phyloP scores from a whole-genome alignment of 2,888 invertebrate species.

The Ptychoptera contaminata region DNA sequence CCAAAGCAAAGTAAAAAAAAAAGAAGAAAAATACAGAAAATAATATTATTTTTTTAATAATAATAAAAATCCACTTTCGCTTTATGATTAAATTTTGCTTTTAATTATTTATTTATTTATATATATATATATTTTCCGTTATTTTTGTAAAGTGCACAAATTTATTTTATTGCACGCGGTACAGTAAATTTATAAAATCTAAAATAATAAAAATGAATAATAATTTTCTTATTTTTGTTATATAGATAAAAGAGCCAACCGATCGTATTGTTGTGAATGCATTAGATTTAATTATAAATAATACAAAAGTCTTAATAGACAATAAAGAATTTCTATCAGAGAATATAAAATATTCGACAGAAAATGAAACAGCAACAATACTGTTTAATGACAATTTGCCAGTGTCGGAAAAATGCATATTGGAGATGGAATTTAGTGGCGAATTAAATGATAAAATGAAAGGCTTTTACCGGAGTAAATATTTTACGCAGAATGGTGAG shows the following conservation, averaged over 20 bases:
- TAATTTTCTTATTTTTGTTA: conserved; percentile 15
- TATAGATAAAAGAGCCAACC: conserved; percentile 52
- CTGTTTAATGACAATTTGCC: conserved; percentile 43
- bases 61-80: too few species aligned
- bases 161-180: too few species aligned
- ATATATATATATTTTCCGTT: too few species aligned
- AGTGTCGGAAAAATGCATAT: conserved; percentile 35
- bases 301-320: conserved; percentile 37
- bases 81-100: too few species aligned
- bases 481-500: conserved; percentile 53
- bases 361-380: conserved; percentile 55
- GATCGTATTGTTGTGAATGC: conserved; percentile 60
- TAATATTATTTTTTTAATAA: too few species aligned
- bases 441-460: conserved; percentile 85
- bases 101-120: too few species aligned
- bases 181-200: too few species aligned
- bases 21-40: too few species aligned
- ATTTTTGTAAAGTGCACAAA: too few species aligned
- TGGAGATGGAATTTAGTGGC: conserved; percentile 64
- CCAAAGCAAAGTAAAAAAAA: too few species aligned
- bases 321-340: conserved; percentile 27
- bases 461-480: conserved; percentile 89
- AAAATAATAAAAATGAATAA: too few species aligned
- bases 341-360: conserved; percentile 23
- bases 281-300: conserved; percentile 54